phyloP scores from a whole-genome alignment of 2,113 vertebrate species.

The Acrocephalus kingi region DNA sequence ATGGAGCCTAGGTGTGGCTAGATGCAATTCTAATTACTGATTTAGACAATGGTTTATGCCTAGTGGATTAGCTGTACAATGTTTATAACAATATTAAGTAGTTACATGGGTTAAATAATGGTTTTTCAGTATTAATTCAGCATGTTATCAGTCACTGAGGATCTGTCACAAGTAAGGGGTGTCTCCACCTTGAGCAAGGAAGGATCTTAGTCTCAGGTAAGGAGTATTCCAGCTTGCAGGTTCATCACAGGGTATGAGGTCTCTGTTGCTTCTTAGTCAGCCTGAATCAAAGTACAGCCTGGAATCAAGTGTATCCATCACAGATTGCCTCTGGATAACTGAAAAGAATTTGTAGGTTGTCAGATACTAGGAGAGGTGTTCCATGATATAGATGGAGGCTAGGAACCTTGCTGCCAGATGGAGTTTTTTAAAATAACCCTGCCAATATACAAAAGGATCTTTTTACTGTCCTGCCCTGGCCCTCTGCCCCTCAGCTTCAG shows the following conservation, averaged over 20 bases:
- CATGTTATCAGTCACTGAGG: not conserved
- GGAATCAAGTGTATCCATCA: not conserved
- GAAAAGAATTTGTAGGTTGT: not conserved
- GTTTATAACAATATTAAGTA: not conserved
- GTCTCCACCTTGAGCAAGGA: not conserved
- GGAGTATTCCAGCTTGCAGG: not conserved
- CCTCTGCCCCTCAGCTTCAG: not conserved
- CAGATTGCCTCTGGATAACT: not conserved
- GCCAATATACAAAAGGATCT: not conserved
- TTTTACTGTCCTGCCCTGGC: not conserved
- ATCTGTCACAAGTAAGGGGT: not conserved
- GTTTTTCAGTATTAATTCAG: not conserved
- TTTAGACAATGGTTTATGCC: not conserved
- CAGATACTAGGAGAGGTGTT: not conserved
- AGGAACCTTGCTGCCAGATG: not conserved
- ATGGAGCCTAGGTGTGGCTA: not conserved
- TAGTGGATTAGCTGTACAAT: not conserved
- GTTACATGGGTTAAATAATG: not conserved
- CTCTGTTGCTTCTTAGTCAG: not conserved
- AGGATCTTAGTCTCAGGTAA: not conserved
- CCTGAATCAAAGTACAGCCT: not conserved
- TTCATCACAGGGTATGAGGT: not conserved
- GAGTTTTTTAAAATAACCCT: not conserved
- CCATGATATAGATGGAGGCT: rapidly evolving
- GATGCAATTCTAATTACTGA: not conserved